A percentile compares a stretch with the other conserved stretches of the same genome.
These are phyloP conservation scores for Synergus umbraculus DNA, from an alignment of 2,888 invertebrate genomes.

Conservation along the genomic window DNA sequence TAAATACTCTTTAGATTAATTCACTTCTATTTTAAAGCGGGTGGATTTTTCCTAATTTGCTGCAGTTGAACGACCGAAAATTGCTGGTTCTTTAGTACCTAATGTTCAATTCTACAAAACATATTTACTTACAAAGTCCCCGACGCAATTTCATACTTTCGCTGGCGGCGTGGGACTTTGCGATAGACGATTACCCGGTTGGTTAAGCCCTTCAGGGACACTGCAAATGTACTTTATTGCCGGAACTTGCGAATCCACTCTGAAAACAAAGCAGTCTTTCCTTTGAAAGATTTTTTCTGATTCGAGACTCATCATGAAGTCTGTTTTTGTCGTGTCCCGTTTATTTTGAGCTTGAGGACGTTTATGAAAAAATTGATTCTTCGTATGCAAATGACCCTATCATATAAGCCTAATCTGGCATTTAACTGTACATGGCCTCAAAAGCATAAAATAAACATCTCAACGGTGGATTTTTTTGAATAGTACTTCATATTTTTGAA, in stretches of 20 bases:
- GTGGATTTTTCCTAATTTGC: neutral
- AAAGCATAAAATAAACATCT: constrained; percentile 6
- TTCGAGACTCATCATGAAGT: constrained; percentile 1
- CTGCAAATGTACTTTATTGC: constrained; percentile 26
- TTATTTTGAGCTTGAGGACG: constrained; percentile 5
- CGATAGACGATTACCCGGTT: constrained; percentile 22
- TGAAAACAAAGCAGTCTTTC: constrained; percentile 18
- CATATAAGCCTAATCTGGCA: constrained; percentile 10
- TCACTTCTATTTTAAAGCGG: neutral
- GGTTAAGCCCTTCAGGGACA: constrained; percentile 33
- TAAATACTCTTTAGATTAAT: neutral
- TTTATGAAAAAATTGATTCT: constrained; percentile 8
- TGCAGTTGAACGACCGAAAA: neutral
- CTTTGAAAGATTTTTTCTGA: neutral
- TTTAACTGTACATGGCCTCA: constrained; percentile 13
- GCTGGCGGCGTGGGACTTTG: constrained; percentile 6
- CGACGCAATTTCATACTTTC: constrained; percentile 13
- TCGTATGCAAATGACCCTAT: constrained; percentile 2
- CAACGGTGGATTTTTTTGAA: neutral
- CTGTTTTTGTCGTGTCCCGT: constrained; percentile 25
- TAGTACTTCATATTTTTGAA: neutral
- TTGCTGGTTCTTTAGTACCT: neutral
- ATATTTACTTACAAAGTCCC: neutral
- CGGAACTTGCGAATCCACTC: constrained; percentile 31
- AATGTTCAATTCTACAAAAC: neutral